A percentile compares a stretch with the other conserved stretches of the same genome.
Evolutionary conservation across 92 coral and sea anemone genomes (phyloP).

Genomic region (Scolanthus callimorphus): DNA sequence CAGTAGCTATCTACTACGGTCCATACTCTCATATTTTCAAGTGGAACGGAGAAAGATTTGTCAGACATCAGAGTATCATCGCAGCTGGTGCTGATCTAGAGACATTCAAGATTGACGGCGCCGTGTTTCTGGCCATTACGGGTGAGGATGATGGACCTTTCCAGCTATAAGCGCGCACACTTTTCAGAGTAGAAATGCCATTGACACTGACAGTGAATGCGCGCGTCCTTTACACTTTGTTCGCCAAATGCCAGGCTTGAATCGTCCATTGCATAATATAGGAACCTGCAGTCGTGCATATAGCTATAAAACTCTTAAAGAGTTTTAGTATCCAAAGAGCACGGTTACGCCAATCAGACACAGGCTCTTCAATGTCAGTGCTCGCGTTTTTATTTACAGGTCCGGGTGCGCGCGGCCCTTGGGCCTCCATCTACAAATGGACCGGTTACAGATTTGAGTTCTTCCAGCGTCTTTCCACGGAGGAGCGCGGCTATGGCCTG

Average conservation of each 20-base stretch:
- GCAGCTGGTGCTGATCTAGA: conserved; percentile 87
- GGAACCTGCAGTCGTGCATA: too few species aligned
- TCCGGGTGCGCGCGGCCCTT: conserved; percentile 69
- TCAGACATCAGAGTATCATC: conserved; percentile 65
- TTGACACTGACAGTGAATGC: too few species aligned
- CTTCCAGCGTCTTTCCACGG: conserved; percentile 54
- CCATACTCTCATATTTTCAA: conserved; percentile 72
- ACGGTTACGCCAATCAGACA: too few species aligned
- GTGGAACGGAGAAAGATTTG: conserved; percentile 81
- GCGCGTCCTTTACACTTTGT: too few species aligned
- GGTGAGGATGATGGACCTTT: conserved; percentile 46
- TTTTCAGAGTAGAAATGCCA: too few species aligned
- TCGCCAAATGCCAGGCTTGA: too few species aligned
- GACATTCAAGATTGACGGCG: conserved; percentile 61
- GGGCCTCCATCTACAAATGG: conserved; percentile 80
- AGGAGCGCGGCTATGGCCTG: conserved; percentile 76
- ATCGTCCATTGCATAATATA: too few species aligned
- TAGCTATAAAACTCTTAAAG: too few species aligned
- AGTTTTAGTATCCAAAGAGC: too few species aligned
- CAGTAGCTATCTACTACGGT: conserved; percentile 70
- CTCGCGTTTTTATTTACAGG: conserved; percentile 36
- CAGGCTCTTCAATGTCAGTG: not conserved
- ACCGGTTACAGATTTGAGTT: conserved; percentile 65
- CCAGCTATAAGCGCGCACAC: too few species aligned
- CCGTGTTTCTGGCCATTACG: conserved; percentile 66